Base-by-base conservation (phyloP, 2,888 invertebrate genomes). In the Lapara coniferarum region DNA sequence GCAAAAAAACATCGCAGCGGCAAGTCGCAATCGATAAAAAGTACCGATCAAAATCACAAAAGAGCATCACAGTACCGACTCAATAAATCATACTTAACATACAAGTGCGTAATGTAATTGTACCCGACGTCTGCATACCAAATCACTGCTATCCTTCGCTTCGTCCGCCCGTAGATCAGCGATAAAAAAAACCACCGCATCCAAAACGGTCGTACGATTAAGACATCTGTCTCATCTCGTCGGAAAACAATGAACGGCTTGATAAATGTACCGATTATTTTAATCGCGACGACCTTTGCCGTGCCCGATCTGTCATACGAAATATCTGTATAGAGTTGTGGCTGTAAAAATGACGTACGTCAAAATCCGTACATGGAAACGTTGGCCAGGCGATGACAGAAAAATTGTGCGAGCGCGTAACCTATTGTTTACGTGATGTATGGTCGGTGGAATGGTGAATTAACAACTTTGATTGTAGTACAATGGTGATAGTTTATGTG, bases 181-280 rank as follows among this genome's bases (percentile, higher is more conserved):
- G 81, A 81, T 85, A 84, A 82, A 83, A 84, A 16, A 19, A 10
- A 37, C 83, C 63, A 81, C 82, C 81, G 80, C 80, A 82, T 79
- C 81, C 83, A 80, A 86, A 82, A 87, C 82, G 81, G 83, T 79
- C 77, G 81, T 77, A 77, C 86, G 89, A 89, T 89, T 89, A 89
- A 89, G 89, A 88, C 85, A 86, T 89, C 85, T 81, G 87, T 89
- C 85, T 81, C 81, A 79, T 88, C 85, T 86, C 78, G 16, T 63
- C 63, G 49, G 80, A 85, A 87, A 89, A 90, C 88, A 89, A 88
- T 88, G 86, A 87, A 85, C 83, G 86, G 83, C 85, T 85, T 89
- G 89, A 90, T 90, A 85, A 87, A 89, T 86, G 87, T 89, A 86
- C 86, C 89, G 89, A 90, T 90, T 89, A 90, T 89, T 88, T 88